Percentiles rank a stretch among this genome's conserved stretches.
phyloP scores from a whole-genome alignment of 35 echinoderm and acorn worm genomes.

The Anneissia japonica region DNA sequence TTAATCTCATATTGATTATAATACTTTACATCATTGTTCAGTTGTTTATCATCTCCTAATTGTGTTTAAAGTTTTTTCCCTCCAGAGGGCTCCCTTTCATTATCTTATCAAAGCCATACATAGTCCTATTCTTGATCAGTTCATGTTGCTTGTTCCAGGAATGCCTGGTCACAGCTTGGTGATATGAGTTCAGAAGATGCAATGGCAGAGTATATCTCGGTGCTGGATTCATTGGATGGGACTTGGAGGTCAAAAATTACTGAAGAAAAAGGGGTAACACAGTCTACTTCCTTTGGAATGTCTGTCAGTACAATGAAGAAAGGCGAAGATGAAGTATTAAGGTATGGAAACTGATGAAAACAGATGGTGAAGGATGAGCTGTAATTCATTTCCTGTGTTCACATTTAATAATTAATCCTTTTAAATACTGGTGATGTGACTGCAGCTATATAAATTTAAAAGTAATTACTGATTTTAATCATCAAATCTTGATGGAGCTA shows the following conservation, averaged over 20 bases:
- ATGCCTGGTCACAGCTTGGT: constrained; percentile 84
- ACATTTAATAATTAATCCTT: not conserved
- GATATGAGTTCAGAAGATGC: constrained; percentile 63
- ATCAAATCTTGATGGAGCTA: no score
- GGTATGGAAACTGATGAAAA: constrained; percentile 9
- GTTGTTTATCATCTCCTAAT: not conserved
- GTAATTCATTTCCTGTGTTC: not conserved
- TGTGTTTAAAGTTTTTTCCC: not conserved
- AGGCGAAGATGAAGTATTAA: constrained; percentile 41
- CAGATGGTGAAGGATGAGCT: not conserved
- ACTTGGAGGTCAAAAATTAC: constrained; percentile 42
- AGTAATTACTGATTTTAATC: no score
- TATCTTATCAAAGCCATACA: not conserved
- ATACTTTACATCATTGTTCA: not conserved
- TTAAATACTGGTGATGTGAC: no score
- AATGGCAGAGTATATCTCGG: constrained; percentile 68
- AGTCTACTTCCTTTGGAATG: constrained; percentile 34
- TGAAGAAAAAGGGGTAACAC: not conserved
- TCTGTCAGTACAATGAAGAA: constrained; percentile 77
- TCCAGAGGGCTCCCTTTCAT: not conserved
- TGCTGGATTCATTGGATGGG: constrained; percentile 52
- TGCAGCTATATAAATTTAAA: no score
- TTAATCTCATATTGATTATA: no score
- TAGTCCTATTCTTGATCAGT: not conserved
- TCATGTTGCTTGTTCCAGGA: constrained; percentile 38